Evolutionary conservation across 2,888 invertebrate genomes (phyloP).

Genomic region (Bruchidius siliquastri): DNA sequence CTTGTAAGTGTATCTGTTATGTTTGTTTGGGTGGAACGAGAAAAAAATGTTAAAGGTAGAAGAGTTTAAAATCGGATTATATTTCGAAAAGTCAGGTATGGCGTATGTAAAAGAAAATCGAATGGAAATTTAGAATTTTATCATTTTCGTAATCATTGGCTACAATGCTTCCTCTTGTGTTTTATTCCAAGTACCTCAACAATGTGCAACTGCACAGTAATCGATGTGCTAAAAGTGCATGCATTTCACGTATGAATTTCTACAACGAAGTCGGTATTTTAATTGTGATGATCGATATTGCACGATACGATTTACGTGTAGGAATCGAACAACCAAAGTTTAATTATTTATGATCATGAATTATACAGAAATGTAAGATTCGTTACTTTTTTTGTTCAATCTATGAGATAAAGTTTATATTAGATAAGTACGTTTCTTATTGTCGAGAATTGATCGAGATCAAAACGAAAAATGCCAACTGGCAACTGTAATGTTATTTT

Average conservation of each 20-base stretch:
- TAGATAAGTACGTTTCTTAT: neutral
- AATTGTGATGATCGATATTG: neutral
- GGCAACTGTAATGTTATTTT: neutral
- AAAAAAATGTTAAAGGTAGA: slow-evolving; percentile 32
- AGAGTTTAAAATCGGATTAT: slow-evolving; percentile 21
- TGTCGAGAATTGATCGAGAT: neutral
- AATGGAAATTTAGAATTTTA: neutral
- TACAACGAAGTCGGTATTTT: neutral
- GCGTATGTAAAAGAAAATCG: neutral
- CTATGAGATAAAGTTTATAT: neutral
- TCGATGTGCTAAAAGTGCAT: neutral
- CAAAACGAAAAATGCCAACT: neutral
- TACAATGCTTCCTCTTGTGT: neutral
- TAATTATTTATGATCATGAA: neutral
- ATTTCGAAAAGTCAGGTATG: slow-evolving; percentile 9
- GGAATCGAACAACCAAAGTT: neutral
- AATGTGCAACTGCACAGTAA: neutral
- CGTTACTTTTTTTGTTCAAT: neutral
- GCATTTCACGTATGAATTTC: neutral
- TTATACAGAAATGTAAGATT: neutral
- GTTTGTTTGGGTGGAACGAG: slow-evolving; percentile 30
- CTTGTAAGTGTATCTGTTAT: slow-evolving; percentile 34
- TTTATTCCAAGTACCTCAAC: neutral
- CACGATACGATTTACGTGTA: neutral
- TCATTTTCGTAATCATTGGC: neutral